phyloP scores from a whole-genome alignment of 2,113 vertebrate species.

The Calyptommatus sinebrachiatus region DNA sequence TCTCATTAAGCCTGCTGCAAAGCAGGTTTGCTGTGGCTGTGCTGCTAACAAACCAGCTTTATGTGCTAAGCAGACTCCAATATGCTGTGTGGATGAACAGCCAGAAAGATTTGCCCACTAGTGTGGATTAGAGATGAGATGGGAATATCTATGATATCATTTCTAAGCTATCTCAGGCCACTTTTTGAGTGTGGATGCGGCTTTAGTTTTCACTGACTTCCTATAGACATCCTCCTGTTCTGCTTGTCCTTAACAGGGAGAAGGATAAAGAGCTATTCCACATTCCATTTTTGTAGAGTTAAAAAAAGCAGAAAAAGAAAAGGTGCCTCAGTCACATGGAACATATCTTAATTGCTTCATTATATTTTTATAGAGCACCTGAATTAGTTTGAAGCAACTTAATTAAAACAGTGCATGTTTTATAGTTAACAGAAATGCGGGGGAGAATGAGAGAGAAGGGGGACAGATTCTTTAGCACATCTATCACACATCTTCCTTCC shows the following conservation, averaged over 20 bases:
- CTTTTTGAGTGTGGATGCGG: background rate
- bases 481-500: constrained; percentile 42
- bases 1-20: too few relatives aligned
- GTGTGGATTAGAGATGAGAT: too few relatives aligned
- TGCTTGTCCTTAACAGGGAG: background rate
- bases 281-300: constrained; percentile 28
- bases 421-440: constrained; percentile 56
- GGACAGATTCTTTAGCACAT: constrained; percentile 42
- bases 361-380: constrained; percentile 66
- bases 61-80: too few relatives aligned
- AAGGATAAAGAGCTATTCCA: background rate
- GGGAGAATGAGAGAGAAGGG: constrained; percentile 1
- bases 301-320: background rate
- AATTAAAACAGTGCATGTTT: constrained; percentile 59
- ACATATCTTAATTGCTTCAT: constrained; percentile 62
- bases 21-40: too few relatives aligned
- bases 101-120: too few relatives aligned
- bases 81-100: too few relatives aligned
- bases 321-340: constrained; percentile 47
- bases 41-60: too few relatives aligned
- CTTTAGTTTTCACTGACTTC: background rate
- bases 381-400: constrained; percentile 61
- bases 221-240: background rate
- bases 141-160: too few relatives aligned
- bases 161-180: background rate